Evolutionary conservation across 2,797 vertebrate genomes (phyloP).

Genomic region (Tragopan temminckii): DNA sequence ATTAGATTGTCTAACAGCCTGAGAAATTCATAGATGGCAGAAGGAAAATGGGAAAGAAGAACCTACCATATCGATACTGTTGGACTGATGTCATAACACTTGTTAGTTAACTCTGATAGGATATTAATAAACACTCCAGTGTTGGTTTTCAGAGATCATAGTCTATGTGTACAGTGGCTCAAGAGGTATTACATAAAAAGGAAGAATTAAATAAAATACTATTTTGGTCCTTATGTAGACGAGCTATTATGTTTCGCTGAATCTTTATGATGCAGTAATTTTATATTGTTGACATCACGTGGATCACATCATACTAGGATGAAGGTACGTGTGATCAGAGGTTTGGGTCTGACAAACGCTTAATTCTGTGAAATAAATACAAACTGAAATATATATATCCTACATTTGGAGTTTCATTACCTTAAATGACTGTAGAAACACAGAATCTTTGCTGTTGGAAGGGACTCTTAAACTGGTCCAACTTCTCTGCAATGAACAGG

Average conservation of each 20-base stretch:
- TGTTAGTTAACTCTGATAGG: not conserved
- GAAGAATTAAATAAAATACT: not conserved
- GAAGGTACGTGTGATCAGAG: no score
- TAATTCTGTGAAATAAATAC: no score
- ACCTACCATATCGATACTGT: not conserved
- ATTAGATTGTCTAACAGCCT: not conserved
- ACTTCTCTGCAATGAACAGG: no score
- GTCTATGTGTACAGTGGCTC: not conserved
- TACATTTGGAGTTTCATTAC: no score
- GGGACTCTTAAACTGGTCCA: no score
- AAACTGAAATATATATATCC: no score
- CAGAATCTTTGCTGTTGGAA: no score
- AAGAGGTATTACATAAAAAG: not conserved
- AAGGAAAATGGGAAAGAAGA: not conserved
- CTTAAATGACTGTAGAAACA: no score
- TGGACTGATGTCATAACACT: not conserved
- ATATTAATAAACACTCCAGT: not conserved
- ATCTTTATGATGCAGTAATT: not conserved
- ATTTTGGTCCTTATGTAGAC: not conserved
- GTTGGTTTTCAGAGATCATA: not conserved
- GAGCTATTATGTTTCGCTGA: not conserved
- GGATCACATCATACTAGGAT: not conserved
- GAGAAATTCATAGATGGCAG: not conserved
- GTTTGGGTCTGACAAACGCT: no score
- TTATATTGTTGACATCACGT: not conserved